Evolutionary conservation across 2,888 invertebrate genomes (phyloP).

Genomic region (Heliconius ismenius): DNA sequence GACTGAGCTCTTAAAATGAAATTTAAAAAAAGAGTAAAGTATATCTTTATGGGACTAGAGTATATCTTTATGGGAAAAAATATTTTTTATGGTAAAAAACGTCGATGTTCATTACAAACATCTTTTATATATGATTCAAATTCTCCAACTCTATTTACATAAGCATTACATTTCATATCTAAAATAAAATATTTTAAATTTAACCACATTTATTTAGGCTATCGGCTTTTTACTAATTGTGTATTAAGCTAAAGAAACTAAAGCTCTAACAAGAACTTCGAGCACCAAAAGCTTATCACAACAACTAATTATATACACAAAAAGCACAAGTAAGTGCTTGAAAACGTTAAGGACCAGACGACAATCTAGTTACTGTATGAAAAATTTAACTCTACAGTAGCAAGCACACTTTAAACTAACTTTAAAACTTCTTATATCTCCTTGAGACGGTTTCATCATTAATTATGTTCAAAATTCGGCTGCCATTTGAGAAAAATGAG

Average conservation of each 20-base stretch:
- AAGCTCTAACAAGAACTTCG: conserved; percentile 16
- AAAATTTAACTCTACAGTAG: conserved; percentile 67
- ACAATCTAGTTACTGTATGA: conserved; percentile 67
- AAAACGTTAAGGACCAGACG: conserved; percentile 47
- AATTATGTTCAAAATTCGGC: conserved; percentile 74
- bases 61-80: too few species aligned
- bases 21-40: too few species aligned
- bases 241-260: background rate
- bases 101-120: background rate
- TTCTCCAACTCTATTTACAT: background rate
- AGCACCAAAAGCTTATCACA: conserved; percentile 16
- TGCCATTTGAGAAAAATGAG: conserved; percentile 73
- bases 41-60: too few species aligned
- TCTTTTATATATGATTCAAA: background rate
- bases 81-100: too few species aligned
- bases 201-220: background rate
- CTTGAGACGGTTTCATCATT: conserved; percentile 65
- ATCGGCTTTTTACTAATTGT: background rate
- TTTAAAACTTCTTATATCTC: conserved; percentile 63
- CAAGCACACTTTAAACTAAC: conserved; percentile 63
- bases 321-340: conserved; percentile 23
- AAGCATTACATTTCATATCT: background rate
- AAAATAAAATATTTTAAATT: background rate
- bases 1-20: too few species aligned
- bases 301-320: conserved; percentile 36